Evolutionary conservation across 2,113 vertebrate genomes (phyloP).

Genomic region (Illadopsis cleaveri): DNA sequence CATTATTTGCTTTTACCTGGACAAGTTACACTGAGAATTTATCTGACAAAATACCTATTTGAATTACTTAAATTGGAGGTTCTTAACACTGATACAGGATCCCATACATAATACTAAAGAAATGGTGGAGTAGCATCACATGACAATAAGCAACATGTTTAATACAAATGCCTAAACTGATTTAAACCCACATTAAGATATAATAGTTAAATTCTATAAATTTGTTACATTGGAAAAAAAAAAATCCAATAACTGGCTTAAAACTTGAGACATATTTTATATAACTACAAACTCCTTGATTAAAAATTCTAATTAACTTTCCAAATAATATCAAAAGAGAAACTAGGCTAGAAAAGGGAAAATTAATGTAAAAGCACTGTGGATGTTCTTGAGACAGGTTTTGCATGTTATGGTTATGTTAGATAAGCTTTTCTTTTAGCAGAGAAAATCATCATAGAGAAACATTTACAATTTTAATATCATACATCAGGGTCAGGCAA

Average conservation of each 20-base stretch:
- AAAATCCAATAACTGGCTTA: not conserved
- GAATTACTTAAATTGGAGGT: not conserved
- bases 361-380: not conserved
- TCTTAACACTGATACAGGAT: not conserved
- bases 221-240: not conserved
- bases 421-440: not conserved
- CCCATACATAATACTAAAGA: not conserved
- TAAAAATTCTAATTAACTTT: not conserved
- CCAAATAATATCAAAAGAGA: not conserved
- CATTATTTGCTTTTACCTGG: not conserved
- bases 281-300: not conserved
- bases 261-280: not conserved
- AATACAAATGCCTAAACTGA: not conserved
- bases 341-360: not conserved
- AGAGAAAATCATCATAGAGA: not conserved
- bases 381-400: not conserved
- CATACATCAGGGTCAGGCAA: not conserved
- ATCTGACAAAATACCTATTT: not conserved
- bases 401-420: not conserved
- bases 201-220: not conserved
- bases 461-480: not conserved
- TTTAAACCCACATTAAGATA: not conserved
- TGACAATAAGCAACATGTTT: not conserved
- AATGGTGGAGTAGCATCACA: fast-evolving
- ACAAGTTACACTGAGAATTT: not conserved